Evolutionary conservation across 2,888 invertebrate species (phyloP).

Genomic region (Ephialtes manifestator): DNA sequence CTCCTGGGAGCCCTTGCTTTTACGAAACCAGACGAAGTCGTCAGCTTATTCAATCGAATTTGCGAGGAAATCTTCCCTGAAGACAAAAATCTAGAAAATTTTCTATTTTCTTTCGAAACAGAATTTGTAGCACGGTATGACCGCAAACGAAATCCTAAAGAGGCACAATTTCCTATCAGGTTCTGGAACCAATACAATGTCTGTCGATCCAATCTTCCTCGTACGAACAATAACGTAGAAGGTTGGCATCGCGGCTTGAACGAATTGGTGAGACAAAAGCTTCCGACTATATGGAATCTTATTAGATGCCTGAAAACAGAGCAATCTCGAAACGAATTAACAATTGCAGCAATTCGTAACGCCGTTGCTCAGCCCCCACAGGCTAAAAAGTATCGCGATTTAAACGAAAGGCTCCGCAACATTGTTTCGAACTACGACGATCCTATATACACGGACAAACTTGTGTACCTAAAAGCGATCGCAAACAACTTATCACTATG

Average conservation of each 20-base stretch:
- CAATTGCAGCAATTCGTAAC: constrained; percentile 16
- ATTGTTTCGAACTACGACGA: constrained; percentile 18
- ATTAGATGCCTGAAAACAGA: constrained; percentile 31
- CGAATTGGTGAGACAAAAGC: constrained; percentile 23
- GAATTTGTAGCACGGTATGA: constrained; percentile 60
- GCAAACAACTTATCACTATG: constrained; percentile 10
- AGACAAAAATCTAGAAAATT: constrained; percentile 17
- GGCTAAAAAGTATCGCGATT: not conserved
- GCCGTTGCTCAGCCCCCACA: not conserved
- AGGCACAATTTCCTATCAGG: constrained; percentile 31
- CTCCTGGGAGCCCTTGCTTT: constrained; percentile 24
- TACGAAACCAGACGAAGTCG: constrained; percentile 17
- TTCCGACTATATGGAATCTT: constrained; percentile 18
- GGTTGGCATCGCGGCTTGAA: constrained; percentile 34
- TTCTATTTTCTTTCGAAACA: constrained; percentile 36
- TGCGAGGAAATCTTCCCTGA: constrained; percentile 12
- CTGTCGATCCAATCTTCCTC: constrained; percentile 27
- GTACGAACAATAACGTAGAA: constrained; percentile 32
- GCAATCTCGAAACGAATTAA: constrained; percentile 14
- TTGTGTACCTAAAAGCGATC: constrained; percentile 16
- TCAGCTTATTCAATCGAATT: not conserved
- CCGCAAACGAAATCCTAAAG: constrained; percentile 36
- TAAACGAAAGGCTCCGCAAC: constrained; percentile 16
- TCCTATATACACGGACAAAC: constrained; percentile 20
- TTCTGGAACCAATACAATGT: constrained; percentile 25